Evolutionary conservation across 2,797 vertebrate species (phyloP), one percentile per base, ranked within the genome.

Genomic region (Helicolenus hilgendorfi): DNA sequence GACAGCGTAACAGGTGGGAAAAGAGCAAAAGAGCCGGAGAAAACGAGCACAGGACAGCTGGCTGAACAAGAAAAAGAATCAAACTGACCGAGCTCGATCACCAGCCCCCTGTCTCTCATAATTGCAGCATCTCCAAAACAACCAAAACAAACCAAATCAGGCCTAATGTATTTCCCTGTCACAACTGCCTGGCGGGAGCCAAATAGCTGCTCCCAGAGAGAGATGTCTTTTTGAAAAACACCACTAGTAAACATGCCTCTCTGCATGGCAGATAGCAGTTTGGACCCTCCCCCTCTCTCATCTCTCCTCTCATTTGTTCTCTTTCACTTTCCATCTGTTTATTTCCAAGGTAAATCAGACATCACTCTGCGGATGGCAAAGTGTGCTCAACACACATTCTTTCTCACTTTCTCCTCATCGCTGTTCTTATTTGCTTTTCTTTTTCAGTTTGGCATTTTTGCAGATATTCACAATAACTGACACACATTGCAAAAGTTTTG

Each of bases 141-240:
- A 86, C 89, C 92, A 92, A 93, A 96, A 94, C 92, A 95, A 95
- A 92, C 87, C 83, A 85, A 83, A 91, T 86, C 84, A 86, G 80
- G 89, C 81, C 88, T 94, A 95, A 96, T 96, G 95, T 94, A 84
- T 93, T 89, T 92, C 79, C 84, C 92, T 92, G 88, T 94, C 89
- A 85, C 94, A 93, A 82, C 94, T 89, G 94, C 95, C 92, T 89
- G 87, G 89, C 87, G 70, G 95, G 94, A 96, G 95, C 92, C 94
- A 96, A 97, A 97, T 93, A 90, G 88, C 80, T 86, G 93, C 91
- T 94, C 83, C 84, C 80, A 87, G 80, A 87, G 80, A 83, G 88
- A 91, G 90, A 93, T 94, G 93, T 93, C 89, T 95, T 87, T 95
- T 94, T 95, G 77, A 92, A 91, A 95, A 95, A 89, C 84, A 72